phyloP scores from a whole-genome alignment of 1,140 invertebrate species.

The Drosophila busckii region DNA sequence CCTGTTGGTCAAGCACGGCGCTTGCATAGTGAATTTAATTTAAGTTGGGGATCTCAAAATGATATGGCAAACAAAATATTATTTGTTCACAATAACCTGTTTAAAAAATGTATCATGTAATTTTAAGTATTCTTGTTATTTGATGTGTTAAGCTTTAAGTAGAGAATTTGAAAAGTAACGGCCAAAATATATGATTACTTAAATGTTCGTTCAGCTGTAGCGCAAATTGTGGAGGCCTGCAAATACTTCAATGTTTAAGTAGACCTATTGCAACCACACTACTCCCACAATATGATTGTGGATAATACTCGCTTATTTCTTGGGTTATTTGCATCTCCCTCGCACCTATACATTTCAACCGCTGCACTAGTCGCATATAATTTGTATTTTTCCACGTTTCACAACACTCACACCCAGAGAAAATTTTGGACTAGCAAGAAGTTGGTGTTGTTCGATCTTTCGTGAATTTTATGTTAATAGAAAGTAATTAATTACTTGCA shows the following conservation, averaged over 20 bases:
- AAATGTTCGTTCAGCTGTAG: too few relatives aligned
- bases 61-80: not conserved
- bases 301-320: too few relatives aligned
- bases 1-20: conserved; percentile 1
- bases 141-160: not conserved
- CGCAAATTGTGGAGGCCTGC: too few relatives aligned
- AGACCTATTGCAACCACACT: too few relatives aligned
- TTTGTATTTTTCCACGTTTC: not conserved
- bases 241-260: too few relatives aligned
- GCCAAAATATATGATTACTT: too few relatives aligned
- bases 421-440: conserved; percentile 42
- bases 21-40: conserved; percentile 2
- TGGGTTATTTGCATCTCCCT: too few relatives aligned
- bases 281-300: too few relatives aligned
- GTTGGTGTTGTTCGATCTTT: conserved; percentile 39
- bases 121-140: not conserved
- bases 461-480: conserved; percentile 40
- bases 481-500: conserved; percentile 38
- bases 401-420: conserved; percentile 27
- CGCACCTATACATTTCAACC: too few relatives aligned
- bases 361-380: too few relatives aligned
- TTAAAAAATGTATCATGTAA: not conserved
- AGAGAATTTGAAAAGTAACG: too few relatives aligned
- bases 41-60: not conserved
- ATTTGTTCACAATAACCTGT: not conserved